These are phyloP conservation scores for Hyposmocoma kahamanoa DNA, from an alignment of 1,140 invertebrate genomes.

Conservation along the genomic window DNA sequence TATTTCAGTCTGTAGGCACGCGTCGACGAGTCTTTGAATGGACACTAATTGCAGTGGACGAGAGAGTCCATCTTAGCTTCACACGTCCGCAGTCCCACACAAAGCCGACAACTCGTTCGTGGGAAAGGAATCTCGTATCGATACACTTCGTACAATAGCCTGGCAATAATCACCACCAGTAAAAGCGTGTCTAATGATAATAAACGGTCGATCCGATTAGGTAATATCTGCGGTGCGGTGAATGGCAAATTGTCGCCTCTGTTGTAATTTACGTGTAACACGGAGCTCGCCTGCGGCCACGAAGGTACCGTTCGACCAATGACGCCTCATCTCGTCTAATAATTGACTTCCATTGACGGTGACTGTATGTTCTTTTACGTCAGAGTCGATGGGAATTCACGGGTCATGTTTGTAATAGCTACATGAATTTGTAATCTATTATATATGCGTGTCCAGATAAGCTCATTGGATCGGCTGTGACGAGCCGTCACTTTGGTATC, in stretches of 20 bases:
- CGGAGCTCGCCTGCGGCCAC: constrained; percentile 14
- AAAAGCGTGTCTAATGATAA: constrained; percentile 40
- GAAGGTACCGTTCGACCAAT: constrained; percentile 15
- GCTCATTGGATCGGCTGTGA: constrained; percentile 25
- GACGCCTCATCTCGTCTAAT: constrained; percentile 33
- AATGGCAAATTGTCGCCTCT: constrained; percentile 33
- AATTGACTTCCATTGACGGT: constrained; percentile 53
- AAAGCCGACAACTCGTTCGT: constrained; percentile 29
- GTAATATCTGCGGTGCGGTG: constrained; percentile 36
- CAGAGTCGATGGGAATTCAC: constrained; percentile 19
- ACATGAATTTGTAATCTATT: too few species aligned
- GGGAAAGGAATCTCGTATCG: constrained; percentile 35
- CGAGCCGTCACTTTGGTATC: constrained; percentile 25
- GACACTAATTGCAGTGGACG: constrained; percentile 34
- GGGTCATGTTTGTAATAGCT: too few species aligned
- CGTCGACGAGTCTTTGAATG: constrained; percentile 28
- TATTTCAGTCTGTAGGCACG: constrained; percentile 28
- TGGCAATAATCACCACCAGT: constrained; percentile 8
- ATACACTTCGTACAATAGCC: constrained; percentile 3
- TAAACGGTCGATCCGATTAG: constrained; percentile 31
- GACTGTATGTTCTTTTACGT: constrained; percentile 24
- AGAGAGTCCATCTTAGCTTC: constrained; percentile 12
- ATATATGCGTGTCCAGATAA: constrained; percentile 12
- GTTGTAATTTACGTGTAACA: constrained; percentile 39
- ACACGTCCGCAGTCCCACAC: constrained; percentile 15